phyloP scores from a whole-genome alignment of 2,113 vertebrate species.

The Rousettus leschenaultii region DNA sequence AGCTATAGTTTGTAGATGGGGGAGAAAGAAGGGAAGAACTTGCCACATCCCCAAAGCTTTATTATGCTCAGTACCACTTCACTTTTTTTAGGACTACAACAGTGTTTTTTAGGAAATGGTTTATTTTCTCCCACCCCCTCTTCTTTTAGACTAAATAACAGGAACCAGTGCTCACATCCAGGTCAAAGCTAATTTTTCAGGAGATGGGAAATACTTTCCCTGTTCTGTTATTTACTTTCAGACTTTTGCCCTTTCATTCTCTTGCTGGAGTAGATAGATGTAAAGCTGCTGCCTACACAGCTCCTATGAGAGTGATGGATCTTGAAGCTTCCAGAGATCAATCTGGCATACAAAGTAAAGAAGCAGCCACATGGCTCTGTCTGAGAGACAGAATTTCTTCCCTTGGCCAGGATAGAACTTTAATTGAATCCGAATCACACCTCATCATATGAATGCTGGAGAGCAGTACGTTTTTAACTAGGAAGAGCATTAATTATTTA shows the following conservation, averaged over 20 bases:
- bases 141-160: neutral
- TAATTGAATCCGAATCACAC: constrained; percentile 61
- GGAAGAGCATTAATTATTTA: constrained; percentile 48
- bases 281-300: neutral
- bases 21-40: neutral
- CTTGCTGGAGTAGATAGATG: neutral
- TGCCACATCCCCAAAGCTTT: neutral
- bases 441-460: constrained; percentile 36
- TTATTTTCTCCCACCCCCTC: neutral
- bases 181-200: neutral
- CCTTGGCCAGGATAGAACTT: constrained; percentile 41
- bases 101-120: neutral
- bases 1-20: neutral
- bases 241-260: neutral
- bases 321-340: neutral
- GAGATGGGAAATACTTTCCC: neutral
- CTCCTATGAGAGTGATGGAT: neutral
- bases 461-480: constrained; percentile 48
- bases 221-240: neutral
- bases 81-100: neutral
- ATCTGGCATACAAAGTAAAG: neutral
- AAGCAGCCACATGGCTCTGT: neutral
- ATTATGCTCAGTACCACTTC: neutral
- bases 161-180: neutral
- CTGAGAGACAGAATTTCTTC: constrained; percentile 17